A percentile compares a stretch with the other conserved stretches of the same genome.
Evolutionary conservation across 2,113 vertebrate species (phyloP).

Genomic region (Meles meles): DNA sequence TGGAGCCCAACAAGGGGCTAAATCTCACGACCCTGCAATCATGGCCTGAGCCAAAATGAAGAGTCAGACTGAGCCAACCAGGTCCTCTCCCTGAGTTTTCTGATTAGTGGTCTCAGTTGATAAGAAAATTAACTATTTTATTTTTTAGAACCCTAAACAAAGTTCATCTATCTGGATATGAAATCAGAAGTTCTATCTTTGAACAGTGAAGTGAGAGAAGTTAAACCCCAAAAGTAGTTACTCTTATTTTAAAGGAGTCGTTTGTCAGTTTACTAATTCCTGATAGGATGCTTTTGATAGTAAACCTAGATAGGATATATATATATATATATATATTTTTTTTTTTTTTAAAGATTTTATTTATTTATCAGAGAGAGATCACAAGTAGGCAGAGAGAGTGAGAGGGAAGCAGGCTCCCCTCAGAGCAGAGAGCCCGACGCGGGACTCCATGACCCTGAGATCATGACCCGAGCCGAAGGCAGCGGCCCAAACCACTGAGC

Average conservation of each 20-base stretch:
- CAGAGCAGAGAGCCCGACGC: too few relatives aligned
- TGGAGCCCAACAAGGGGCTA: not conserved
- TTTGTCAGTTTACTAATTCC: constrained; percentile 2
- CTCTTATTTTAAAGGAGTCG: not conserved
- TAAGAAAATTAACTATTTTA: not conserved
- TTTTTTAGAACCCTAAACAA: not conserved
- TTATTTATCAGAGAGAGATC: too few relatives aligned
- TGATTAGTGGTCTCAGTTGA: not conserved
- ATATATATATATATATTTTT: too few relatives aligned
- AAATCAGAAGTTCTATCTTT: not conserved
- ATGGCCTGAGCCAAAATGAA: not conserved
- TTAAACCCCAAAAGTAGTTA: not conserved
- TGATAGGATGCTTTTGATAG: not conserved
- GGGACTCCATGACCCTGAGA: too few relatives aligned
- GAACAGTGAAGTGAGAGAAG: not conserved
- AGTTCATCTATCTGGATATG: not conserved
- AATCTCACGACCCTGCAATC: not conserved
- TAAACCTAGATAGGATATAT: not conserved
- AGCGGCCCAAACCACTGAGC: too few relatives aligned
- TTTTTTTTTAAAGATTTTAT: too few relatives aligned
- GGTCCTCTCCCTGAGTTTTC: not conserved
- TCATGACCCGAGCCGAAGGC: too few relatives aligned
- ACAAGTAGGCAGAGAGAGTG: too few relatives aligned
- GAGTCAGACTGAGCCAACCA: not conserved
- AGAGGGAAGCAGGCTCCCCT: too few relatives aligned